Percentiles rank a stretch among this genome's conserved stretches.
These are phyloP conservation scores for Clarias fuscus DNA, from an alignment of 2,797 vertebrate genomes.

Conservation along the genomic window DNA sequence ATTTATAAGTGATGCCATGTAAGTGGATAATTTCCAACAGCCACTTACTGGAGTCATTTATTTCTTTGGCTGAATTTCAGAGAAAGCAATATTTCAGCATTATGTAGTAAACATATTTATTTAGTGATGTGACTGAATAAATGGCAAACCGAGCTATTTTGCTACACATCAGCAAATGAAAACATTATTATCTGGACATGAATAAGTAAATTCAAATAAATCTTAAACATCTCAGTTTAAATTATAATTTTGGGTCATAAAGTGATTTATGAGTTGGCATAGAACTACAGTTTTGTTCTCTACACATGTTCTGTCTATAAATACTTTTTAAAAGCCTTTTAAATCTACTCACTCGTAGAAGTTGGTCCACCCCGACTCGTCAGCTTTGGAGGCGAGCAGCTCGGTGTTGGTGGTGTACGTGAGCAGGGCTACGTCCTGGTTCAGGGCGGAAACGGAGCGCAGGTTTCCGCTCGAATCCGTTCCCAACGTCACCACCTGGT, in stretches of 20 bases:
- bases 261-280: background rate
- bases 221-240: too few species aligned
- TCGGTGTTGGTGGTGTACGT: slow-evolving; percentile 83
- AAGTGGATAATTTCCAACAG: background rate
- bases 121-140: background rate
- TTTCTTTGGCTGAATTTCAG: background rate
- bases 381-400: slow-evolving; percentile 85
- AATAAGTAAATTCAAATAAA: background rate
- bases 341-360: slow-evolving; percentile 84
- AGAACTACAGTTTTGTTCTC: background rate
- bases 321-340: background rate
- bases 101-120: background rate
- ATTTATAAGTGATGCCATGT: background rate
- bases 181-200: background rate
- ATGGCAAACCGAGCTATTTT: background rate
- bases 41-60: background rate
- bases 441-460: slow-evolving; percentile 84
- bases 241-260: background rate
- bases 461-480: slow-evolving; percentile 81
- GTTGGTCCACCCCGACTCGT: slow-evolving; percentile 88
- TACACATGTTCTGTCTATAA: background rate
- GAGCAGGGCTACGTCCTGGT: slow-evolving; percentile 83
- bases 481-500: slow-evolving; percentile 84
- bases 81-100: background rate
- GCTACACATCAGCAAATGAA: background rate